These are phyloP conservation scores for Trachops cirrhosus DNA, from an alignment of 2,797 vertebrate species.

Conservation along the genomic window DNA sequence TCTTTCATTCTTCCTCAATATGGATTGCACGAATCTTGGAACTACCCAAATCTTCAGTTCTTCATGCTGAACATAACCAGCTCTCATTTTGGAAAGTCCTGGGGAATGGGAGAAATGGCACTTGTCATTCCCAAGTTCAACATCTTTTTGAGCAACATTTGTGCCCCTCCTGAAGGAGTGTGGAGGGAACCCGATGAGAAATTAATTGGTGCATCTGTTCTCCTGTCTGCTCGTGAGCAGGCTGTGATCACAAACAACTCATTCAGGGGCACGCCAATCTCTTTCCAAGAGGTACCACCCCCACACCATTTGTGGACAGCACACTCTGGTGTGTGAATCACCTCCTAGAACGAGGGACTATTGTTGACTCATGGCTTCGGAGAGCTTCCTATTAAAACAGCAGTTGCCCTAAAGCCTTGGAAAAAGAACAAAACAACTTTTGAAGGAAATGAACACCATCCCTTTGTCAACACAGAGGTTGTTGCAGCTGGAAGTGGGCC, in stretches of 20 bases:
- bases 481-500: background rate
- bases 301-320: slow-evolving; percentile 60
- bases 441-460: slow-evolving; percentile 51
- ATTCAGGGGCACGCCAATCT: slow-evolving; percentile 24
- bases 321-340: slow-evolving; percentile 60
- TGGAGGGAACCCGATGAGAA: slow-evolving; percentile 10
- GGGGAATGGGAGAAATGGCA: background rate
- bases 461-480: slow-evolving; percentile 26
- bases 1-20: background rate
- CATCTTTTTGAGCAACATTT: background rate
- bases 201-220: slow-evolving; percentile 66
- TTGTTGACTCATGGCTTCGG: slow-evolving; percentile 61
- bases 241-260: slow-evolving; percentile 63
- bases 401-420: slow-evolving; percentile 46
- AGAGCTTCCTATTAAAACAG: slow-evolving; percentile 49
- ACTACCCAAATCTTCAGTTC: background rate
- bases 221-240: slow-evolving; percentile 12
- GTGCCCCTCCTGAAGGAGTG: slow-evolving; percentile 13
- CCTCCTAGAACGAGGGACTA: slow-evolving; percentile 34
- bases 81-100: background rate
- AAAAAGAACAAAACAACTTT: slow-evolving; percentile 55
- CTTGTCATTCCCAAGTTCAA: background rate
- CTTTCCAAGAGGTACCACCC: slow-evolving; percentile 60
- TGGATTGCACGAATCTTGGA: background rate
- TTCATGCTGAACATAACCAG: background rate